Conservation (phyloP, 1,140 invertebrate species). For the Aphis craccivora region DNA sequence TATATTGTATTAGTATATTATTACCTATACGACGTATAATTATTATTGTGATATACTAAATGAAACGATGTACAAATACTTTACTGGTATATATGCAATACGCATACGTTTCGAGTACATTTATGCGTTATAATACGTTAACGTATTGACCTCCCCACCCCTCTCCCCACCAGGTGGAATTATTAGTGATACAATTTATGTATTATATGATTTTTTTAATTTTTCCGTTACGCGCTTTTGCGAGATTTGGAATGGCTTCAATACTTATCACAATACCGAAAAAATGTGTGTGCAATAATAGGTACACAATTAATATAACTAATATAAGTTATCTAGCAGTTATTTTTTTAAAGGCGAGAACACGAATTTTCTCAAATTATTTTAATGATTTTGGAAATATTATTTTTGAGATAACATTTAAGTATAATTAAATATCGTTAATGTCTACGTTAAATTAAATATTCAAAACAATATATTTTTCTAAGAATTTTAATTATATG, state of each 20-base stretch:
- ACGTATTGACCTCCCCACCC: too few relatives aligned
- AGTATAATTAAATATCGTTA: too few relatives aligned
- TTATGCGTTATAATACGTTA: too few relatives aligned
- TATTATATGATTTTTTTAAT: neutral
- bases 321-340: neutral
- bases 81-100: neutral
- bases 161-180: neutral
- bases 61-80: neutral
- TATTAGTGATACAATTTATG: neutral
- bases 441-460: neutral
- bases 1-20: slow-evolving; percentile 4
- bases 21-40: neutral
- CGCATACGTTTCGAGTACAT: too few relatives aligned
- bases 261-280: neutral
- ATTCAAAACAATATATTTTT: neutral
- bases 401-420: too few relatives aligned
- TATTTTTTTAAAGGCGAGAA: too few relatives aligned
- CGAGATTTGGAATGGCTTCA: too few relatives aligned
- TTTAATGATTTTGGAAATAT: too few relatives aligned
- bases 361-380: neutral
- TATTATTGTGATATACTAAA: neutral
- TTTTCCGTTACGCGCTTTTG: neutral
- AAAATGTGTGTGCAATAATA: neutral
- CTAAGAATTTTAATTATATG: neutral
- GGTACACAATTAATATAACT: too few relatives aligned